Base-by-base conservation (phyloP, 2,888 invertebrate species). In the Drosophila pullipes region DNA sequence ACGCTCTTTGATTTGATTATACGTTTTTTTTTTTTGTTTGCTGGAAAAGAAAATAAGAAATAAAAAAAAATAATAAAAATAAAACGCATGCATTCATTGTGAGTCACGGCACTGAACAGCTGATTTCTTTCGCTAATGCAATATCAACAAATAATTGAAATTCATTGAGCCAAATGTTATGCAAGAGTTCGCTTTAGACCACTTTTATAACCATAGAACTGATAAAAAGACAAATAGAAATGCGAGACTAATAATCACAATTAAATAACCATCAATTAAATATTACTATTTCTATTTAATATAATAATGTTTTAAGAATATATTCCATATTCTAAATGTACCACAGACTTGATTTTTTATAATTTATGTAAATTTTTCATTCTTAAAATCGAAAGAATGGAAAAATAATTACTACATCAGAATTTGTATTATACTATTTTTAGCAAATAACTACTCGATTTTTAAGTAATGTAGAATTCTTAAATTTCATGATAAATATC, bases 1-100 rank as follows among this genome's bases (percentile, higher is more conserved):
- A 60, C 58, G 70, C 74, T 75, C 72, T 88, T 82, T 89, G 89
- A 86, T 89, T 85, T 90, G 78, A 88, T 86, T 85, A 78, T 82
- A 69, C 68, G 64, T 82, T 72, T 63, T 68, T 89, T 78, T 54
- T 30, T 30, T 6, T 30, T 58, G 66, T 89, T 78, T 54, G 66
- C 53, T 44, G 59, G 41, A 63, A 62, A 72, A 57, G 31, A 22
- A 58, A 28, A 52, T 3, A 52, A 11, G 28, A 39, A 31, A 41
- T n/a, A 41, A 28, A 67, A 65, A 78, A 47, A 79, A 41, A 28
- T 64, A 65, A 78, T 50, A 79, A 25, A 64, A 68, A 33, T 53
- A 61, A 60, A n/a, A 28, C 25, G 33, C 47, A 53, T 64, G 57
- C 53, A 58, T 78, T 76, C 78, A 78, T 75, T 78, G 66, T 85